Evolutionary conservation across 1,140 invertebrate species (phyloP), one percentile per base, ranked within the genome.

Genomic region (Apocrypta bakeri): DNA sequence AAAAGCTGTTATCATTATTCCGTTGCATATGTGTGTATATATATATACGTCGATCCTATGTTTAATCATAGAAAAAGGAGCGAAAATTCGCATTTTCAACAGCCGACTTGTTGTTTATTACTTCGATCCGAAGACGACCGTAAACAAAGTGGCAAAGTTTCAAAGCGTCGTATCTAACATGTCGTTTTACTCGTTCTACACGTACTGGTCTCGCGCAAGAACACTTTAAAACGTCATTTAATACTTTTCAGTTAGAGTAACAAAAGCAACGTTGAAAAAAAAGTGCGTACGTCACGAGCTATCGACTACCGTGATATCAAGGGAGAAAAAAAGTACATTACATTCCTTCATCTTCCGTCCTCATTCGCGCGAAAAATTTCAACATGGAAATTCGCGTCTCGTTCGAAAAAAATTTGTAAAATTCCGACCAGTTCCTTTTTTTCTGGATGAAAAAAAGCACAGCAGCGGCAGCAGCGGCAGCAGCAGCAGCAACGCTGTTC

Each of bases 311-410:
- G 68, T 40, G 56, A 21, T 77, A 40, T 24, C 71, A 79, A 42
- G 72, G 42, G 42, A 48, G 33, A 69, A 61, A 78, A 77, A 64
- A 48, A 40, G 61, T 25, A 27, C 31, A 37, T 12, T 64, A 63
- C 56, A 73, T 73, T 33, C 71, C 56, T 63, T 63, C 37, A 33
- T 79, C 40, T 74, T 74, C 24, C 69, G 27, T 80, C 24, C 69
- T 73, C 73, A 29, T 69, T 12, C 9, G 12, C 21, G 24, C 24
- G 37, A 31, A 1, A 74, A 61, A 72, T 17, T 66, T 29, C 6
- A 29, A 37, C n/a, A 40, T 7, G 31, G 21, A 25, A 48, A 21
- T 78, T 69, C 33, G 9, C 24, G 37, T 29, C 37, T 78, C 14
- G 31, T 77, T 40, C 14, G 63, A 79, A 69, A 25, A 79, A 48